A percentile compares a stretch with the other conserved stretches of the same genome.
Evolutionary conservation across 2,797 vertebrate species (phyloP).

Genomic region (Hafferia zeledoni): DNA sequence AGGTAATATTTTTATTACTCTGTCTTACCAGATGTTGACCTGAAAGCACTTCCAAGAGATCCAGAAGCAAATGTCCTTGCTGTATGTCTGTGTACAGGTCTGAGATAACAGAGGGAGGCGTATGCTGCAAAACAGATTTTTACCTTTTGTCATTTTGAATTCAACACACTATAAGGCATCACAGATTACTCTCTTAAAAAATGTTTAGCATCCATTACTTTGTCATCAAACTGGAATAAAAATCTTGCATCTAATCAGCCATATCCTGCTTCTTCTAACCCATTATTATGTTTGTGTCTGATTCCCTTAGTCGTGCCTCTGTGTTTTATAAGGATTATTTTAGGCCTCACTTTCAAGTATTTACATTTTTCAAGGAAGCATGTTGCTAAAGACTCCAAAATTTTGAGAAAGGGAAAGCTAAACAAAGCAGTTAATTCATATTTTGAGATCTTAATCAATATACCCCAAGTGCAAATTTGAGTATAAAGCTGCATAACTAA

Average conservation of each 20-base stretch:
- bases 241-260: background rate
- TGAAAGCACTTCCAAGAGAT: conserved; percentile 95
- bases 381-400: background rate
- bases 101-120: conserved; percentile 78
- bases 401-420: background rate
- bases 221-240: background rate
- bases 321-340: background rate
- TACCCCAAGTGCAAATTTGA: background rate
- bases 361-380: background rate
- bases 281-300: background rate
- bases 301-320: background rate
- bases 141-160: background rate
- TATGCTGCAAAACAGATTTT: conserved; percentile 78
- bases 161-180: background rate
- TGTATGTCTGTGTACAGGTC: conserved; percentile 90
- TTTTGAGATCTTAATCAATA: background rate
- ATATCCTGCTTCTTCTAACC: background rate
- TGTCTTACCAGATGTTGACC: conserved; percentile 88
- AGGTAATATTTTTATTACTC: conserved; percentile 8
- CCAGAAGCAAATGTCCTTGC: conserved; percentile 88
- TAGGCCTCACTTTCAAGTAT: background rate
- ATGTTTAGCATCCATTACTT: background rate
- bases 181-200: background rate
- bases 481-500: background rate
- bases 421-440: background rate